phyloP scores from a whole-genome alignment of 2,113 vertebrate species.

The Pardalotus punctatus region DNA sequence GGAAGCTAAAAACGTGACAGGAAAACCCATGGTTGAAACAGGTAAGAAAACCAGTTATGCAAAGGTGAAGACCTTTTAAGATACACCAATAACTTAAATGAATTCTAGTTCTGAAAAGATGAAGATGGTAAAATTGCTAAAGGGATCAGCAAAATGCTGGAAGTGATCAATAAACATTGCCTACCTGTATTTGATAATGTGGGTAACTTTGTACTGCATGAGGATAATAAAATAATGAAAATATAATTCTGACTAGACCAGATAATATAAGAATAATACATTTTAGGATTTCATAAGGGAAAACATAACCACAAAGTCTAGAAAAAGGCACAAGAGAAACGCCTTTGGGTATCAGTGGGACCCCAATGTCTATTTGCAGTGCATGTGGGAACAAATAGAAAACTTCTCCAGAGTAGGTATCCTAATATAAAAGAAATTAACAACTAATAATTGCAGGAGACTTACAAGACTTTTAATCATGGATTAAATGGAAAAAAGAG shows the following conservation, averaged over 20 bases:
- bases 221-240: neutral
- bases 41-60: neutral
- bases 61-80: neutral
- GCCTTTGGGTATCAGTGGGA: neutral
- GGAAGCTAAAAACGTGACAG: neutral
- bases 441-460: neutral
- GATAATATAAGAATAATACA: neutral
- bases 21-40: neutral
- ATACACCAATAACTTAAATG: neutral
- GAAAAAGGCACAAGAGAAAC: neutral
- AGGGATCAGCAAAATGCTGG: neutral
- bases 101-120: neutral
- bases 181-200: neutral
- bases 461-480: neutral
- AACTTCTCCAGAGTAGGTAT: neutral
- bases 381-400: neutral
- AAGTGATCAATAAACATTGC: neutral
- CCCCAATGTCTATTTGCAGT: accelerated
- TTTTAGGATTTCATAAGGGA: neutral
- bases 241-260: neutral
- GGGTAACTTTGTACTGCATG: neutral
- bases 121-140: neutral
- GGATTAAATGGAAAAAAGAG: neutral
- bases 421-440: neutral
- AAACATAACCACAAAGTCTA: neutral